Conservation (phyloP, 2,113 vertebrate genomes). For the Brienomyrus brachyistius region DNA sequence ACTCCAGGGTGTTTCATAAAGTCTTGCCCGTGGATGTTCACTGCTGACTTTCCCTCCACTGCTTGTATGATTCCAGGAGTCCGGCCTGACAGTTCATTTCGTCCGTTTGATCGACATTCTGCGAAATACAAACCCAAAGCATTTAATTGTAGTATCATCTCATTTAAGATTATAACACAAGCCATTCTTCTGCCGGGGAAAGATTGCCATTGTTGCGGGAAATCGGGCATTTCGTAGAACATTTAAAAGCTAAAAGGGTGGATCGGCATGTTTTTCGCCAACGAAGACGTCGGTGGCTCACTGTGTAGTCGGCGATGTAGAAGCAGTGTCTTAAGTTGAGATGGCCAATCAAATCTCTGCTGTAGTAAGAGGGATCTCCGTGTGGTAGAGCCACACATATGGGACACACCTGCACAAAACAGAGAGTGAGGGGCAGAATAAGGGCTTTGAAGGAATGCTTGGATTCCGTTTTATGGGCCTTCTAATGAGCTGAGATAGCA, state of each 20-base stretch:
- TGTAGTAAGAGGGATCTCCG: constrained; percentile 68
- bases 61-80: constrained; percentile 28
- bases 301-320: constrained; percentile 70
- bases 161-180: neutral
- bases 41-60: neutral
- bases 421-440: neutral
- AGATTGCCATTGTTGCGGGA: neutral
- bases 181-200: neutral
- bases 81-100: constrained; percentile 32
- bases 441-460: neutral
- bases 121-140: neutral
- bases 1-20: neutral
- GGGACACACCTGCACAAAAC: constrained; percentile 67
- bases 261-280: neutral
- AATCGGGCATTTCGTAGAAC: neutral
- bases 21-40: neutral
- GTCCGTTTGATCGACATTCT: constrained; percentile 35
- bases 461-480: neutral
- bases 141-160: neutral
- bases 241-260: neutral
- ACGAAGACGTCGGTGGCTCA: constrained; percentile 42
- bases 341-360: constrained; percentile 72
- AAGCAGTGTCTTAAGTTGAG: constrained; percentile 74
- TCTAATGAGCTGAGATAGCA: neutral
- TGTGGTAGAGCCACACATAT: constrained; percentile 73